These are phyloP conservation scores for Emys orbicularis DNA, from an alignment of 2,797 vertebrate genomes.

Conservation along the genomic window DNA sequence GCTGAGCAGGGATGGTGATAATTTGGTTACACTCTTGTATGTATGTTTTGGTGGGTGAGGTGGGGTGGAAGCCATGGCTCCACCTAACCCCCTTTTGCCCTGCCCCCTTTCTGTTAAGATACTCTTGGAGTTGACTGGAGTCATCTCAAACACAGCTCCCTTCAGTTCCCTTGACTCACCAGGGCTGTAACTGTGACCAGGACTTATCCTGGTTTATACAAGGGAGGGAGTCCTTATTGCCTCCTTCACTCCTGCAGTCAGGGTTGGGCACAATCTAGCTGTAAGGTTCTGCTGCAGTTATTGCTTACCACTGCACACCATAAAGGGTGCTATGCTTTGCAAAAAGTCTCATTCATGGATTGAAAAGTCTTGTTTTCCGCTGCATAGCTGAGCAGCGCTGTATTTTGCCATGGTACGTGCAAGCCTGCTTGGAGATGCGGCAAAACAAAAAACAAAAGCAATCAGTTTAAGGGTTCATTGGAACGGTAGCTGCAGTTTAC, in stretches of 20 bases:
- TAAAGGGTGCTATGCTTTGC: not conserved
- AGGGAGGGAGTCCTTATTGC: not conserved
- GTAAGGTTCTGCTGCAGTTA: not conserved
- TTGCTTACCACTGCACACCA: not conserved
- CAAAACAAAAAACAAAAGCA: not conserved
- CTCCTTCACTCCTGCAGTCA: not conserved
- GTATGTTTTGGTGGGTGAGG: not conserved
- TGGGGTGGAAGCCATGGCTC: not conserved
- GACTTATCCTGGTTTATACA: not conserved
- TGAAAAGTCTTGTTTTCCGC: not conserved
- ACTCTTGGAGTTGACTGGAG: not conserved
- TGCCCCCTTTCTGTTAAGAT: not conserved
- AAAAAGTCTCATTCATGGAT: not conserved
- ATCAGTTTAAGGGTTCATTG: rapidly evolving
- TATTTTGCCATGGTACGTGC: not conserved
- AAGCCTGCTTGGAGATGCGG: not conserved
- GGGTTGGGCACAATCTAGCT: rapidly evolving
- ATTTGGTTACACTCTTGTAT: not conserved
- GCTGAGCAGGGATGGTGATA: not conserved
- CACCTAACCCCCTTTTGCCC: not conserved
- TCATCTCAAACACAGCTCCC: not conserved
- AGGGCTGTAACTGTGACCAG: not conserved
- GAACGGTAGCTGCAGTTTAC: not conserved
- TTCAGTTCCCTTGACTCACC: not conserved
- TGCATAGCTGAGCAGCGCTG: not conserved